A percentile compares a stretch with the other conserved stretches of the same genome.
Evolutionary conservation across 2,113 vertebrate genomes (phyloP).

Genomic region (Himantopus leucocephalus): DNA sequence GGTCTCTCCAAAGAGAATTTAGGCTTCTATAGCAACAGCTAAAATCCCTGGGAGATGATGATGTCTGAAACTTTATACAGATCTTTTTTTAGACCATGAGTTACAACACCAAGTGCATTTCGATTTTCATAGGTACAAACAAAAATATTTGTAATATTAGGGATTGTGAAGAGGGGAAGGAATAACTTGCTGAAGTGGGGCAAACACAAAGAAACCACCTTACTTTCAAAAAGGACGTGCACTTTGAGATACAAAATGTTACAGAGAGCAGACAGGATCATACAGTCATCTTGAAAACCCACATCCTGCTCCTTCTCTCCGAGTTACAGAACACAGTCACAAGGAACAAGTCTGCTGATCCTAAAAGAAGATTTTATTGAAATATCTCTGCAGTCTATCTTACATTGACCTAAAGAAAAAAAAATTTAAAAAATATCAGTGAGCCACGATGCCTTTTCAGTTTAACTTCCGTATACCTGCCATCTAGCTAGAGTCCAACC

Average conservation of each 20-base stretch:
- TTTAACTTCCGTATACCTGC: background rate
- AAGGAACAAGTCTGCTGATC: conserved; percentile 13
- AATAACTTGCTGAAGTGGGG: background rate
- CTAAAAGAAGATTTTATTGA: background rate
- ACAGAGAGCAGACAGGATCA: background rate
- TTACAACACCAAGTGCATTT: background rate
- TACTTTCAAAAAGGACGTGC: background rate
- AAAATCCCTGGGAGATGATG: conserved; percentile 33
- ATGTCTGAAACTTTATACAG: background rate
- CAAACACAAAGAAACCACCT: background rate
- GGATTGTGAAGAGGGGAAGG: background rate
- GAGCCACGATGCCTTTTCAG: background rate
- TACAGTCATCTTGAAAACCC: conserved; percentile 27
- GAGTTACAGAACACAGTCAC: background rate
- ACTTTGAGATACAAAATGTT: background rate
- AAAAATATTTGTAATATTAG: background rate
- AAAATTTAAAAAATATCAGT: background rate
- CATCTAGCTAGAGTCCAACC: background rate
- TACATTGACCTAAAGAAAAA: background rate
- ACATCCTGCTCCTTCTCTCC: conserved; percentile 25
- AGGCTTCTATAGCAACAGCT: conserved; percentile 65
- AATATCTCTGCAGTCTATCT: background rate
- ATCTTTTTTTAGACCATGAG: conserved; percentile 33
- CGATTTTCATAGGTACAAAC: background rate
- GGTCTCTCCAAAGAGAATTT: conserved; percentile 26